Evolutionary conservation across 2,113 vertebrate species (phyloP), one percentile per base, ranked within the genome.

Genomic region (Felis chaus): DNA sequence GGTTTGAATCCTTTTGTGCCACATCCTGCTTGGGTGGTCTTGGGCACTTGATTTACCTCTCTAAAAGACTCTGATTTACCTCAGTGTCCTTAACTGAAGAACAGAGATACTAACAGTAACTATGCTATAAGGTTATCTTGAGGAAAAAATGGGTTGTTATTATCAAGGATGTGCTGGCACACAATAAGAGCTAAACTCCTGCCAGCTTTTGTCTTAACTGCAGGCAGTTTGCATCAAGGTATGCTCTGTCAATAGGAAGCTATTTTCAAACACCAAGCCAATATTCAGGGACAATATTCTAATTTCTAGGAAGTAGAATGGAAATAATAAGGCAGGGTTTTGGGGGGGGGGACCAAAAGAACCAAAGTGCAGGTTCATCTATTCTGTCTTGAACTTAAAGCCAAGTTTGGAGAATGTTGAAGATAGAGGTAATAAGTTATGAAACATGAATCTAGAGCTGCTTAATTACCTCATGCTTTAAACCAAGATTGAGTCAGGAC

Each of bases 381-480:
- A 63, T 95, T 50, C 73, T 71, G 14, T 53, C 39, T 74, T 69
- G 61, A 48, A 18, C 19, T 68, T 36, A 21, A 55, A 93, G 53
- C n/a, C 66, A 48, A n/a, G 25, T 18, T 29, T 81, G 66, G 33
- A 94, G 41, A 74, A 79, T 39, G 4, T 7, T 9, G 7, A 90
- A 63, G 27, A 80, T 36, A 78, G 78, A 79, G 53, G 73, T 74
- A 76, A 66, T 95, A 97, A 94, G 65, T 83, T 90, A 55, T 84
- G 31, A 84, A 88, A 91, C 80, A 41, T 57, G 88, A 66, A 71
- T 96, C 48, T 81, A 50, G 36, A 57, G 61, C 69, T 89, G 27
- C 21, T 88, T 92, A 91, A 96, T 94, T 73, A 78, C 48, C 14
- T 76, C 94, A 91, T 80, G 33, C 27, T 87, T 95, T 83, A 92